These are phyloP conservation scores for Caenorhabditis drosophilae DNA, from an alignment of 2,888 invertebrate species.

Conservation along the genomic window DNA sequence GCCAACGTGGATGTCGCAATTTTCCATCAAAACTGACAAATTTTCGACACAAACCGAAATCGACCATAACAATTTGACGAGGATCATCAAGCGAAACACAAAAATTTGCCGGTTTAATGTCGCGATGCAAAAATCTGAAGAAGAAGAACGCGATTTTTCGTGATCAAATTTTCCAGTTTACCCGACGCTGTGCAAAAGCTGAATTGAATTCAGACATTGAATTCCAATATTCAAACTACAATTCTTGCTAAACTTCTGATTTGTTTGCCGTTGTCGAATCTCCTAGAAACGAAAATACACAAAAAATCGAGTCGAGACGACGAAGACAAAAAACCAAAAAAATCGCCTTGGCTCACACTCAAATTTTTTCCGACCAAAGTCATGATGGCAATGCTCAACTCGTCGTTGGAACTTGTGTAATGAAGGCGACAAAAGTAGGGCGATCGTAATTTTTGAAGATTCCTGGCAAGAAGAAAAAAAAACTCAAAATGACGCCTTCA, in stretches of 20 bases:
- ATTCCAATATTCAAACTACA: slow-evolving; percentile 47
- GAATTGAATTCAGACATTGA: slow-evolving; percentile 53
- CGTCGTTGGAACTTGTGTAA: slow-evolving; percentile 20
- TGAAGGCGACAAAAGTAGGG: slow-evolving; percentile 20
- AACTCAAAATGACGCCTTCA: too few relatives aligned
- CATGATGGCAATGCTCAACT: slow-evolving; percentile 57
- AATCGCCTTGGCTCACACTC: slow-evolving; percentile 18
- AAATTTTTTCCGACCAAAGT: slow-evolving; percentile 47
- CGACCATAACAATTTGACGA: slow-evolving; percentile 47
- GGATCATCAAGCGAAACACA: slow-evolving; percentile 38
- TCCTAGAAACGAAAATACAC: slow-evolving; percentile 3
- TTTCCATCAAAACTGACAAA: slow-evolving; percentile 18
- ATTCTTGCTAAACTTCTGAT: slow-evolving; percentile 33
- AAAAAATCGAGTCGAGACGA: slow-evolving; percentile 2
- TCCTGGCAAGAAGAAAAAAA: slow-evolving; percentile 11
- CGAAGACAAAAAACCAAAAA: too few relatives aligned
- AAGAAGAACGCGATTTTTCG: too few relatives aligned
- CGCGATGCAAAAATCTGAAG: slow-evolving; percentile 47
- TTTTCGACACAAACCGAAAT: slow-evolving; percentile 54
- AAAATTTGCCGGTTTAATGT: slow-evolving; percentile 58
- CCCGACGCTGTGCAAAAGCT: slow-evolving; percentile 44
- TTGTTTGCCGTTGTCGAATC: slow-evolving; percentile 5
- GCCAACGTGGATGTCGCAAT: slow-evolving; percentile 37
- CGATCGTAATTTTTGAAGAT: slow-evolving; percentile 11
- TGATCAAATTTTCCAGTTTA: neutral